Base-by-base conservation (phyloP, 2,113 vertebrate genomes). In the Dipodomys ordii region DNA sequence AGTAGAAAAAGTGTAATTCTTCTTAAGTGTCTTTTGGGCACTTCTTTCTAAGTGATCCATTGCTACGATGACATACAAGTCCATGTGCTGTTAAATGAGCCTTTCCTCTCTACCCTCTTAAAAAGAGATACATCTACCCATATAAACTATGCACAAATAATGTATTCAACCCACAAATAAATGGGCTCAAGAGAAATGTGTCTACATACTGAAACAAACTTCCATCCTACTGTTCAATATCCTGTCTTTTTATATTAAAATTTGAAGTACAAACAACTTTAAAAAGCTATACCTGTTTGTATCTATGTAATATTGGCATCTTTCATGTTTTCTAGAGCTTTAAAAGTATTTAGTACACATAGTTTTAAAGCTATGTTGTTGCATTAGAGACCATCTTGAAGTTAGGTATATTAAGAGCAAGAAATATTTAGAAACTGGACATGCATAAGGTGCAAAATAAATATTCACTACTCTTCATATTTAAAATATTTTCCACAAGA, bases 31-130 rank as follows among this genome's bases (percentile, higher is more conserved):
- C 0, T 20, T 86, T 20, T 72, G 35, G 22, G 1, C 81, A 20
- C 13, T 53, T 0, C 44, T 2, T 6, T 57, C 6, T 64, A 62
- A 71, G 6, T 0, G 1, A 22, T 20, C 0, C 0, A 27, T 4
- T 67, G 2, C 20, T 23, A 39, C 7, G 62, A n/a, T 74, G 16
- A 19, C 10, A 27, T 4, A 44, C 1, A 44, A 0, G 0, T 2
- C 4, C 7, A 22, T 30, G 4, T 1, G 0, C 8, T 87, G 2
- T 62, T 46, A 72, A 25, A 2, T 3, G 27, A 39, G 4, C 2
- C 22, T 19, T 18, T 9, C 13, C 4, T 0, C 64, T 2, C 35
- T 84, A 53, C 57, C 15, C 1, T 20, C 53, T 68, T 71, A 60
- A 69, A 88, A 69, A 44, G 44, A 57, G 7, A 1, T 9, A 12